A percentile compares a stretch with the other conserved stretches of the same genome.
Evolutionary conservation across 2,888 invertebrate species (phyloP).

Genomic region (Caradrina kadenii): DNA sequence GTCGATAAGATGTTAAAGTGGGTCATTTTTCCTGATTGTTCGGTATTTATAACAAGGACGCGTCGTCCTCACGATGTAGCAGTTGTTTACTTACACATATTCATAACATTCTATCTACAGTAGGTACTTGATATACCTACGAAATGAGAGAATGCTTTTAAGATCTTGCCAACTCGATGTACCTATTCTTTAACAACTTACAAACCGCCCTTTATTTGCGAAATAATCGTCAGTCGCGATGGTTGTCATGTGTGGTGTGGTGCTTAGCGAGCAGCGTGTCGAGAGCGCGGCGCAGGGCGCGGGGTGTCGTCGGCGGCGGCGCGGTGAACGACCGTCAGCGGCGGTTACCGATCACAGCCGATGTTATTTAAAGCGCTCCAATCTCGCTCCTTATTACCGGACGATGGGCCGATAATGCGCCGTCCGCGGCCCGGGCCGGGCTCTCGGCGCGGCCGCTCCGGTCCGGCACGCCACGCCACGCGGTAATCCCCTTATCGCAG

Average conservation of each 20-base stretch:
- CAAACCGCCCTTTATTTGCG: too few species aligned
- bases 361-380: constrained; percentile 75
- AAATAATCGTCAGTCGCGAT: too few species aligned
- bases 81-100: background rate
- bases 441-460: constrained; percentile 23
- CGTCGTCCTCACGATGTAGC: too few species aligned
- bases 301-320: constrained; percentile 40
- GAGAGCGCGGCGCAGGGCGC: constrained; percentile 1
- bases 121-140: too few species aligned
- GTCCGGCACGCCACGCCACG: constrained; percentile 60
- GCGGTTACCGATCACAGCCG: constrained; percentile 68
- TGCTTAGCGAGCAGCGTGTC: background rate
- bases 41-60: constrained; percentile 1
- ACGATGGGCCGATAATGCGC: constrained; percentile 68
- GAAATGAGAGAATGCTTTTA: too few species aligned
- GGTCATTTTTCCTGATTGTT: constrained; percentile 4
- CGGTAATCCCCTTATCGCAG: constrained; percentile 79
- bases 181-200: too few species aligned
- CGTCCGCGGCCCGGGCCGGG: constrained; percentile 35
- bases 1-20: background rate
- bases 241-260: background rate
- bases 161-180: too few species aligned
- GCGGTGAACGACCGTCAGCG: constrained; percentile 65
- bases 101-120: background rate
- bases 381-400: constrained; percentile 75